Conservation (phyloP, 2,888 invertebrate genomes). For the Cheilosia soror region DNA sequence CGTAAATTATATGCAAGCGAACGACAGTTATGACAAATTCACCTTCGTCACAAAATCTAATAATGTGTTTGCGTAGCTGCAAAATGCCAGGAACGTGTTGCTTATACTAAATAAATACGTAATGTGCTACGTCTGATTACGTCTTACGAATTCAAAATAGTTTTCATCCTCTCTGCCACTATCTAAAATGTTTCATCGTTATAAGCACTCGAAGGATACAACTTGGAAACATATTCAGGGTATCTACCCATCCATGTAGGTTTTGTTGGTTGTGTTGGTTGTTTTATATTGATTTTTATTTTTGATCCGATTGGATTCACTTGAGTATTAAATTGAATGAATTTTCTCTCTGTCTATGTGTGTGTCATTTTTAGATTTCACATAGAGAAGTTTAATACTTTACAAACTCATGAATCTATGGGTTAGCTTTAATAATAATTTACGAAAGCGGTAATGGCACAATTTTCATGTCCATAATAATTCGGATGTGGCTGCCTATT, state of each 20-base stretch:
- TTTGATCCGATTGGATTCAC: conserved; percentile 46
- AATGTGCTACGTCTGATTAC: conserved; percentile 58
- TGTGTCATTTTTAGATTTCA: neutral
- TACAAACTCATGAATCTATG: neutral
- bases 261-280: neutral
- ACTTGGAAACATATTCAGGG: neutral
- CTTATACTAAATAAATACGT: conserved; percentile 63
- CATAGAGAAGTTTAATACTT: neutral
- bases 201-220: conserved; percentile 25
- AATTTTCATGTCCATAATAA: conserved; percentile 50
- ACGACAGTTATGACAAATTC: conserved; percentile 49
- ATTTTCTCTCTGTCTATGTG: conserved; percentile 12
- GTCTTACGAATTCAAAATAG: conserved; percentile 66
- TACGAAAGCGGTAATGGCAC: conserved; percentile 15
- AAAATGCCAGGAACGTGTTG: conserved; percentile 65
- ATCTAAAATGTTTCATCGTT: conserved; percentile 28
- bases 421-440: conserved; percentile 9
- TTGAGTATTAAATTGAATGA: conserved; percentile 61
- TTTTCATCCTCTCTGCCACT: conserved; percentile 34
- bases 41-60: conserved; percentile 65
- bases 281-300: conserved; percentile 62
- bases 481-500: conserved; percentile 34
- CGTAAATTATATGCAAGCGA: conserved; percentile 56
- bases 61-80: conserved; percentile 68
- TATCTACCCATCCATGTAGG: neutral